A percentile compares a stretch with the other conserved stretches of the same genome.
These are phyloP conservation scores for Habropoda laboriosa DNA, from an alignment of 1,140 invertebrate species.

Conservation along the genomic window DNA sequence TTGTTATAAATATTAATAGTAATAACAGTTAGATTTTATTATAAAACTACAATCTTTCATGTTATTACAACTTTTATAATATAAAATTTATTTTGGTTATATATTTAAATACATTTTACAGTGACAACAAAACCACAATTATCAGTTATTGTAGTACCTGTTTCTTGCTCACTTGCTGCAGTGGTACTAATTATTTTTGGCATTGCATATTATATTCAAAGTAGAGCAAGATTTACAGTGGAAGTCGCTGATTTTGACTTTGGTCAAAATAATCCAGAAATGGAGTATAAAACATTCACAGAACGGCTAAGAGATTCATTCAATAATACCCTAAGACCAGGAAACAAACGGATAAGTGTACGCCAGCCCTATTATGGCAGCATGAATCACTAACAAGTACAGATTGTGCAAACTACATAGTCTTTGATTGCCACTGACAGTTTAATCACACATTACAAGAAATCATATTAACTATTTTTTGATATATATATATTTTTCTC, in stretches of 20 bases:
- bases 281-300: slow-evolving; percentile 92
- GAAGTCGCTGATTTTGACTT: slow-evolving; percentile 95
- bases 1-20: not conserved
- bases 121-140: slow-evolving; percentile 89
- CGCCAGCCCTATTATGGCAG: slow-evolving; percentile 77
- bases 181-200: slow-evolving; percentile 92
- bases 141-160: slow-evolving; percentile 92
- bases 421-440: slow-evolving; percentile 7
- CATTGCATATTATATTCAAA: slow-evolving; percentile 91
- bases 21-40: too few relatives aligned
- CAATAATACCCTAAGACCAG: slow-evolving; percentile 82
- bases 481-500: not conserved
- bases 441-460: not conserved
- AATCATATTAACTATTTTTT: not conserved
- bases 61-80: slow-evolving; percentile 26
- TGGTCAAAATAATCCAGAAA: slow-evolving; percentile 87
- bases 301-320: slow-evolving; percentile 91
- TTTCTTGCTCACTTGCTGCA: slow-evolving; percentile 89
- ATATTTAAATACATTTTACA: slow-evolving; percentile 71
- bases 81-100: slow-evolving; percentile 4
- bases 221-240: slow-evolving; percentile 88
- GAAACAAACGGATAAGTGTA: slow-evolving; percentile 71
- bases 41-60: not conserved
- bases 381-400: slow-evolving; percentile 71
- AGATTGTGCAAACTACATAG: slow-evolving; percentile 31